phyloP scores from a whole-genome alignment of 2,888 invertebrate species.

The Meteorus cinctellus region DNA sequence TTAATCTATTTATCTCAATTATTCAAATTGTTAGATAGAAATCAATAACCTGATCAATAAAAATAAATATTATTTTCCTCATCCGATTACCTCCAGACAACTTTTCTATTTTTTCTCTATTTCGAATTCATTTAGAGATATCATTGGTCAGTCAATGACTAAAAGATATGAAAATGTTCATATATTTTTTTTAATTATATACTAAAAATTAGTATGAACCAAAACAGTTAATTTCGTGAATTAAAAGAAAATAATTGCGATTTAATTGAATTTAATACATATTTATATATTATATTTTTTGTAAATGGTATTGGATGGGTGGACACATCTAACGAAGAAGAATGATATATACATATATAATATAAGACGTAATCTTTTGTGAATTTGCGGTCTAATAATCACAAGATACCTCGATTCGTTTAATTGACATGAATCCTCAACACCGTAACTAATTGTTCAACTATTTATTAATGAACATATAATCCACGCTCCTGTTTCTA shows the following conservation, averaged over 20 bases:
- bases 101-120: too few species aligned
- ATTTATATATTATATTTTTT: slow-evolving; percentile 27
- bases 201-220: too few species aligned
- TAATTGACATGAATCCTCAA: slow-evolving; percentile 68
- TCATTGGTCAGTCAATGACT: too few species aligned
- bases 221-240: too few species aligned
- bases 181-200: too few species aligned
- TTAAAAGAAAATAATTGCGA: not conserved
- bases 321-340: slow-evolving; percentile 46
- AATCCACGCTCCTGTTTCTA: not conserved
- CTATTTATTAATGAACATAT: slow-evolving; percentile 28
- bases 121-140: too few species aligned
- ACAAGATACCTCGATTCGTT: slow-evolving; percentile 64
- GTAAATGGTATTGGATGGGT: slow-evolving; percentile 41
- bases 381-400: slow-evolving; percentile 69
- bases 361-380: slow-evolving; percentile 51
- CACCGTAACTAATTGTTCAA: slow-evolving; percentile 69
- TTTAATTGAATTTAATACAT: not conserved
- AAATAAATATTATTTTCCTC: too few species aligned
- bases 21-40: too few species aligned
- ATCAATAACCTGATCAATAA: too few species aligned
- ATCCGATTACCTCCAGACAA: too few species aligned
- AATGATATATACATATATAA: slow-evolving; percentile 39
- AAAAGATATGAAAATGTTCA: too few species aligned
- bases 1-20: too few species aligned